These are phyloP conservation scores for Caenorhabditis sp. DNA, from an alignment of 2,888 invertebrate genomes.

Conservation along the genomic window DNA sequence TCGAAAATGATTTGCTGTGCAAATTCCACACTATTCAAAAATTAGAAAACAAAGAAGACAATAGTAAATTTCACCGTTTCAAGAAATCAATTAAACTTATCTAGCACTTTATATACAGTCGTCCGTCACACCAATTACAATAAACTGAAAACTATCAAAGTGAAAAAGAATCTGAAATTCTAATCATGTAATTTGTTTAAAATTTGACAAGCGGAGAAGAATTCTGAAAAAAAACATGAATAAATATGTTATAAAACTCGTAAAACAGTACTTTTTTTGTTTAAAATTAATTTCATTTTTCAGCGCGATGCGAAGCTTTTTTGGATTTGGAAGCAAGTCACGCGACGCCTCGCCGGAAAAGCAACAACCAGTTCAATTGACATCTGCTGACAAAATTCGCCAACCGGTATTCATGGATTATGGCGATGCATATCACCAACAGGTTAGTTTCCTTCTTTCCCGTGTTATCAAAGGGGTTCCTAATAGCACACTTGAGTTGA, in stretches of 20 bases:
- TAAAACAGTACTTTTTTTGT: no score
- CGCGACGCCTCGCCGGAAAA: constrained; percentile 55
- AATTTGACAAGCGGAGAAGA: not conserved
- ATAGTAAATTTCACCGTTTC: not conserved
- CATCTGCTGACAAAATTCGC: constrained; percentile 13
- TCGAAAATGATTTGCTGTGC: no score
- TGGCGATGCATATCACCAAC: constrained; percentile 31
- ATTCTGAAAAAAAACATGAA: no score
- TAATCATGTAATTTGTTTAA: no score
- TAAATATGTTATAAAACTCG: no score
- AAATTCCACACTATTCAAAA: no score
- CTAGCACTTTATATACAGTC: no score
- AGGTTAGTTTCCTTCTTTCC: constrained; percentile 10
- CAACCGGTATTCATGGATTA: constrained; percentile 25
- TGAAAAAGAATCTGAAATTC: no score
- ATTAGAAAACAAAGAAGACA: not conserved
- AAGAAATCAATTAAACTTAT: not conserved
- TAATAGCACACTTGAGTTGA: no score
- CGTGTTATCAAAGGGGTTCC: not conserved
- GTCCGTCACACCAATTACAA: no score
- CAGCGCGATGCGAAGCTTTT: constrained; percentile 54
- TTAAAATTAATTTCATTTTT: not conserved
- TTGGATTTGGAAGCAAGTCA: constrained; percentile 54
- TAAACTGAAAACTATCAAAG: no score
- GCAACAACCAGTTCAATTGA: constrained; percentile 9